Evolutionary conservation across 1,140 invertebrate genomes (phyloP).

Genomic region (Lucilia sericata): DNA sequence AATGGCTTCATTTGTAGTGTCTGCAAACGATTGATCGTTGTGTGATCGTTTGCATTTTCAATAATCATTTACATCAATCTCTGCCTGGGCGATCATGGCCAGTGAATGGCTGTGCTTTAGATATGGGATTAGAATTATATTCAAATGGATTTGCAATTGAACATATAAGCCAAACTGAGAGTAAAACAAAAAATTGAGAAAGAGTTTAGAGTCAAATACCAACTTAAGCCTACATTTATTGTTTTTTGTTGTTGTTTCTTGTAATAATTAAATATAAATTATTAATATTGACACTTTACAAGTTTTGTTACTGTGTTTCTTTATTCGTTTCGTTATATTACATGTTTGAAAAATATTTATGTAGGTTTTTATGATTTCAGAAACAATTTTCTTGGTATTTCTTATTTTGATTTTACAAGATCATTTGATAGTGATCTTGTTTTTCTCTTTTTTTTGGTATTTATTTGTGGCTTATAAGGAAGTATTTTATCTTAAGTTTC

Average conservation of each 20-base stretch:
- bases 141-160: no score
- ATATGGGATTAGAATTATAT: neutral
- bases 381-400: no score
- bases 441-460: neutral
- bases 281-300: conserved; percentile 42
- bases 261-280: conserved; percentile 40
- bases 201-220: neutral
- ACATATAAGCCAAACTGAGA: no score
- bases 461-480: neutral
- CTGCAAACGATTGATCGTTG: neutral
- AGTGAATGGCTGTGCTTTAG: neutral
- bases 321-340: neutral
- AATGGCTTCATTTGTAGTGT: conserved; percentile 2
- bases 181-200: no score
- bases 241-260: neutral
- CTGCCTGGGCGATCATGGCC: conserved; percentile 16
- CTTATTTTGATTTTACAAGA: neutral
- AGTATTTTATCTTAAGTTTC: neutral
- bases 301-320: neutral
- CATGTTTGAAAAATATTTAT: neutral
- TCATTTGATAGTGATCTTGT: conserved; percentile 19
- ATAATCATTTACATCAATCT: conserved; percentile 18
- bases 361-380: neutral
- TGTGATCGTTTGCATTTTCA: neutral
- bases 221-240: neutral